phyloP scores from a whole-genome alignment of 2,797 vertebrate genomes.

The Sphenodon punctatus region DNA sequence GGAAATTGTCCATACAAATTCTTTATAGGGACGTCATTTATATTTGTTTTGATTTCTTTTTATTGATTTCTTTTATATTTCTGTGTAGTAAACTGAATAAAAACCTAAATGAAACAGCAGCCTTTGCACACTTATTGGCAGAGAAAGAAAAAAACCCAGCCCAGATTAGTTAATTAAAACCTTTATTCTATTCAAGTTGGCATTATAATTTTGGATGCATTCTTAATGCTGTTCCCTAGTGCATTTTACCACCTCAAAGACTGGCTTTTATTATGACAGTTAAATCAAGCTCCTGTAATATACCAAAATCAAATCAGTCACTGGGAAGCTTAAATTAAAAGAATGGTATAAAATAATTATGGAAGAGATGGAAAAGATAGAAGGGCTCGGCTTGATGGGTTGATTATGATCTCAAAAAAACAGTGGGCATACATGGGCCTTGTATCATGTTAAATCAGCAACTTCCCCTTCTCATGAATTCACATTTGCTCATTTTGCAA shows the following conservation, averaged over 20 bases:
- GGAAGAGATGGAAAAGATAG: slow-evolving; percentile 31
- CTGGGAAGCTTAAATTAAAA: slow-evolving; percentile 35
- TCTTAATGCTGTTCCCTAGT: slow-evolving; percentile 12
- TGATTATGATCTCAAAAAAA: slow-evolving; percentile 18
- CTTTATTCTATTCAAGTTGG: slow-evolving; percentile 42
- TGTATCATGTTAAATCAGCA: background rate
- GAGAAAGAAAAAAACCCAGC: slow-evolving; percentile 25
- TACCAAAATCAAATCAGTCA: slow-evolving; percentile 48
- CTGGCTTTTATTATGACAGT: slow-evolving; percentile 57
- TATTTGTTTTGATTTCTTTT: slow-evolving; percentile 11
- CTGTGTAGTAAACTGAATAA: slow-evolving; percentile 19
- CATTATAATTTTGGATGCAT: slow-evolving; percentile 36
- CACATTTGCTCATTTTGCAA: rapidly evolving
- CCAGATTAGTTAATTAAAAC: slow-evolving; percentile 44
- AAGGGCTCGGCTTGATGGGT: background rate
- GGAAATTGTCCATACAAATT: background rate
- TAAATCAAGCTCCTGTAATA: slow-evolving; percentile 43
- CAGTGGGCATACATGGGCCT: background rate
- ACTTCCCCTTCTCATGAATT: background rate
- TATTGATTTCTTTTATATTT: slow-evolving; percentile 15
- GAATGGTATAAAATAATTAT: background rate
- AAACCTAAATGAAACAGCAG: slow-evolving; percentile 53
- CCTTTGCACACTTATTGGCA: background rate
- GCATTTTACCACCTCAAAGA: slow-evolving; percentile 54
- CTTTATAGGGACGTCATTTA: background rate